Base-by-base conservation (phyloP, 2,113 vertebrate species). In the Hydropotes inermis region DNA sequence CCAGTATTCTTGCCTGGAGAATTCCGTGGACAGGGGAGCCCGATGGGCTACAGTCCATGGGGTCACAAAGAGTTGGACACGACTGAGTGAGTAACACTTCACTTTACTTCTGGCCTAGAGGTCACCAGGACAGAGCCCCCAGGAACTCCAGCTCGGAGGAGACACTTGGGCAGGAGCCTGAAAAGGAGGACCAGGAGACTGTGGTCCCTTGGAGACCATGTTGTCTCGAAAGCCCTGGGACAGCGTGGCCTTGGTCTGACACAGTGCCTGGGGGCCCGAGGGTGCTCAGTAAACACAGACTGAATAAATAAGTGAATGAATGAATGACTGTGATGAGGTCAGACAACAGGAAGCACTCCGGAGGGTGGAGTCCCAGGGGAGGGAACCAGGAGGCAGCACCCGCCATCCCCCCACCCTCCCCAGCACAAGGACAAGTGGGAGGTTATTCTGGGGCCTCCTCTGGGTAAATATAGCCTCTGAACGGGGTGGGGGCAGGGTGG, bases 401-500 rank as follows among this genome's bases (percentile, higher is more conserved):
- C 21, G 5, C 45, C 83, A 1, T 27, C 36, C 45, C 19, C 19
- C 57, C 13, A 13, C 7, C 15, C 61, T 28, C 85, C 33, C 78
- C 30, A 84, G 52, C 52, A 25, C 1, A 3, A 92, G 96, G 78
- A 93, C 96, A 92, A 97, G 95, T 81, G 83, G 91, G 95, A 91
- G 86, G 95, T 81, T 97, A 98, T 98, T 98, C 96, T 97, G 93
- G 93, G 93, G 89, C 97, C 96, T 96, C 87, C 87, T 86, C 64
- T 30, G 91, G 87, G 93, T 97, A 97, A 97, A 97, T 97, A 97
- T 97, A 98, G 97, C 92, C 78, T 96, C 67, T 39, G 87, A 87
- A 21, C 19, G 2, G 79, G 79, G 89, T 0, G 70, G 95, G 58
- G 92, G 61, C 4, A 6, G 95, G 93, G 79, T 55, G 90, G 79